Conservation (phyloP, 2,888 invertebrate species). For the Eupithecia exiguata region DNA sequence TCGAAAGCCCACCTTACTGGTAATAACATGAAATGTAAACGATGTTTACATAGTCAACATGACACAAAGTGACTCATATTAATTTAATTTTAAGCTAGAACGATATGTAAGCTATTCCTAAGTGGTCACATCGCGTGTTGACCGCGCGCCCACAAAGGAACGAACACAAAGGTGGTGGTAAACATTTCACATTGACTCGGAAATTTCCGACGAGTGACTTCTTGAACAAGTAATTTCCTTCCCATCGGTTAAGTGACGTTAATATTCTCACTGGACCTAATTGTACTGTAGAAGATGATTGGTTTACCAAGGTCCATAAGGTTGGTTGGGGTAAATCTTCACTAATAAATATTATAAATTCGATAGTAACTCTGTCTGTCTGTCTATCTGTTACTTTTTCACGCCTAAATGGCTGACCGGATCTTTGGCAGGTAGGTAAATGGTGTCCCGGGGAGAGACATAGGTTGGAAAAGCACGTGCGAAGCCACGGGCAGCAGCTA, state of each 20-base stretch:
- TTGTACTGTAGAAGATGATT: neutral
- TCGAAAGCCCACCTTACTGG: too few species aligned
- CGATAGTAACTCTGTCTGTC: too few species aligned
- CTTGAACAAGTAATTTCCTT: neutral
- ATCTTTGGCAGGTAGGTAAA: too few species aligned
- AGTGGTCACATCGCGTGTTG: constrained; percentile 10
- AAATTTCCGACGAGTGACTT: constrained; percentile 5
- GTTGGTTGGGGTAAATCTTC: neutral
- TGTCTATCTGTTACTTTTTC: too few species aligned
- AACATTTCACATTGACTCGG: neutral
- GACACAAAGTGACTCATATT: constrained; percentile 14
- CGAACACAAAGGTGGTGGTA: constrained; percentile 2
- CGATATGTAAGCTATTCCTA: constrained; percentile 8
- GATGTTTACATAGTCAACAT: neutral
- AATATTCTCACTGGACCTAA: neutral
- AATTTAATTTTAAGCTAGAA: constrained; percentile 12
- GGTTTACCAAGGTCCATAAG: neutral
- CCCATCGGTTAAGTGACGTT: neutral
- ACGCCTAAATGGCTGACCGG: too few species aligned
- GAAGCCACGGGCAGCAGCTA: too few species aligned
- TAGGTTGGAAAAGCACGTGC: too few species aligned
- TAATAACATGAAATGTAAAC: neutral
- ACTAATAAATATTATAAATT: neutral
- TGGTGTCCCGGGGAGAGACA: too few species aligned
- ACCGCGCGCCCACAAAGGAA: constrained; percentile 6